Evolutionary conservation across 2,888 invertebrate species (phyloP).

Genomic region (Cynaeus angustus): DNA sequence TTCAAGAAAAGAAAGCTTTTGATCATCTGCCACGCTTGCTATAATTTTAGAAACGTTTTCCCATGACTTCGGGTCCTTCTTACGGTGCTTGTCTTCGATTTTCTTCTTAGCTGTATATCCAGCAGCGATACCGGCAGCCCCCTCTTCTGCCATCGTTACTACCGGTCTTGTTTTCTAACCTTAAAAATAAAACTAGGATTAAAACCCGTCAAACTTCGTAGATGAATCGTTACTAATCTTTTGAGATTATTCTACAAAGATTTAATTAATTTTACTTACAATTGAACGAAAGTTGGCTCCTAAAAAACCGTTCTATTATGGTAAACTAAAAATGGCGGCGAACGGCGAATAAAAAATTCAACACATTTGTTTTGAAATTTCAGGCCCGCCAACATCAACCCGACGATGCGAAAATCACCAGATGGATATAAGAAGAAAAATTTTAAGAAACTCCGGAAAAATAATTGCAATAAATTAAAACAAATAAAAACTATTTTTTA

Average conservation of each 20-base stretch:
- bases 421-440: no score
- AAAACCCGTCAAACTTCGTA: neutral
- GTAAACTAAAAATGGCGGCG: conserved; percentile 12
- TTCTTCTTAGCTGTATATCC: conserved; percentile 50
- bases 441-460: no score
- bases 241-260: no score
- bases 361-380: conserved; percentile 19
- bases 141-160: neutral
- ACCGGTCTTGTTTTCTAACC: conserved; percentile 4
- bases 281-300: neutral
- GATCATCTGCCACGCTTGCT: conserved; percentile 78
- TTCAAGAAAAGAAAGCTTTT: conserved; percentile 79
- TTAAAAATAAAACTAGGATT: neutral
- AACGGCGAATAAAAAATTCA: neutral
- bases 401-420: neutral
- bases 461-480: no score
- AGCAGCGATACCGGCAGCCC: neutral
- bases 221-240: no score
- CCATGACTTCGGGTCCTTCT: conserved; percentile 76
- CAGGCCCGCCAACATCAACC: neutral
- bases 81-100: conserved; percentile 70
- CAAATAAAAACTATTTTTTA: no score
- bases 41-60: conserved; percentile 81
- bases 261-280: conserved; percentile 2
- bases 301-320: neutral